Base-by-base conservation (phyloP, 1,140 invertebrate species). In the Papilio aristodemus region DNA sequence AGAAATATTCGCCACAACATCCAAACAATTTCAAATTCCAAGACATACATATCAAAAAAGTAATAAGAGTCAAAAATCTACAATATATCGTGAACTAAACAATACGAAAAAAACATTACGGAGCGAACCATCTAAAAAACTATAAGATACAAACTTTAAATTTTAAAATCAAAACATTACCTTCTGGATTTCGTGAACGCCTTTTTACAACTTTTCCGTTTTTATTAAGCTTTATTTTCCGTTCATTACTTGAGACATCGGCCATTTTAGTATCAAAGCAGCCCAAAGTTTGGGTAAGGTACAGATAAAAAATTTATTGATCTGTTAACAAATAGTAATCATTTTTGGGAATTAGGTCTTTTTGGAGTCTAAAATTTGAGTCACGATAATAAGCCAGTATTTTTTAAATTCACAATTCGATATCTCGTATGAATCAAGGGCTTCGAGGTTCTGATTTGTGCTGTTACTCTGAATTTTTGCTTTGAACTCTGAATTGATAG, bases 231-330 rank as follows among this genome's bases (percentile, higher is more conserved):
- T 89, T 91, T 72, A 87, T 68, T 87, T 91, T 92, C 71, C 87
- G 84, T 3, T 91, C 89, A 77, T 78, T 83, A 74, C 80, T 90
- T 86, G 87, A 80, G 87, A 91, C 89, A 91, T 91, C 91, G 81
- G 91, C 89, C 91, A 91, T 92, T 92, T 91, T 92, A 82, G 71
- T 83, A 91, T 84, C 86, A 78, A 83, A 83, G 80, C 79, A 73
- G 43, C 43, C 14, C 27, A 46, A 32, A 66, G 14, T 46, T 66
- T 66, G 13, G 17, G 41, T 36, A 9, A 6, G 17, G 27, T n/a
- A 50, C 25, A 27, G 62, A 43, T 13, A 25, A 13, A 57, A 67
- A 57, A 66, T 50, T 13, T 32, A 13, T 27, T 60, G n/a, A 32
- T 9, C 3, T 32, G 3, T 32, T 36, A 60, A 4, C 11, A 32